phyloP scores from a whole-genome alignment of 2,888 invertebrate species.

The Sarcophaga caerulescens region DNA sequence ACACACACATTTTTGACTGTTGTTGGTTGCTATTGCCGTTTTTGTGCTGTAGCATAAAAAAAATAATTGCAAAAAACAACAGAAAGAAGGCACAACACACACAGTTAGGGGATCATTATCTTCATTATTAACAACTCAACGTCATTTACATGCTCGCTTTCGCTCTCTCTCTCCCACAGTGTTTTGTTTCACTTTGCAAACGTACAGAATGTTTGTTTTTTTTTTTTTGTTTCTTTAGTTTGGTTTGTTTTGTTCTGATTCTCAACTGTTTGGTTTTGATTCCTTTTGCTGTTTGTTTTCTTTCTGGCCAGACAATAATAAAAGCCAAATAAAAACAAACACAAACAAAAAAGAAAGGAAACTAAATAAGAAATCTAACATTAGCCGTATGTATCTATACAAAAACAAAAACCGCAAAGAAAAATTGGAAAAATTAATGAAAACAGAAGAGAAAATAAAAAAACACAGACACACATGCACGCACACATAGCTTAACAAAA shows the following conservation, averaged over 20 bases:
- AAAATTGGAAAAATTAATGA: background rate
- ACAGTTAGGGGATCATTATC: constrained; percentile 48
- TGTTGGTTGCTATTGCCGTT: constrained; percentile 32
- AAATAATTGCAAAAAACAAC: constrained; percentile 46
- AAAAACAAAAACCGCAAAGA: too few species aligned
- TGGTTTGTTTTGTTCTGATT: constrained; percentile 22
- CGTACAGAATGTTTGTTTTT: constrained; percentile 46
- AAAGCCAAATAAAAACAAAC: background rate
- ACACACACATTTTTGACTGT: constrained; percentile 14
- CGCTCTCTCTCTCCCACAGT: background rate
- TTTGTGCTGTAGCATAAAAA: constrained; percentile 33
- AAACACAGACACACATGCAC: background rate
- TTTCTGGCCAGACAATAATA: background rate
- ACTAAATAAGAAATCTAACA: too few species aligned
- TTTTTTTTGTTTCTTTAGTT: constrained; percentile 39
- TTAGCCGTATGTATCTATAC: too few species aligned
- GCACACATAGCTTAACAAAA: background rate
- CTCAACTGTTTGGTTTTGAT: background rate
- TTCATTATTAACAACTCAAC: background rate
- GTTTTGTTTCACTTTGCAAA: constrained; percentile 7
- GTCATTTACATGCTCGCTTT: background rate
- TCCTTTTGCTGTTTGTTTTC: background rate
- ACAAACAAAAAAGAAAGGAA: background rate
- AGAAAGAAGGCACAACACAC: constrained; percentile 14
- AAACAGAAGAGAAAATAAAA: background rate